Evolutionary conservation across 2,113 vertebrate genomes (phyloP).

Genomic region (Otolemur garnettii): DNA sequence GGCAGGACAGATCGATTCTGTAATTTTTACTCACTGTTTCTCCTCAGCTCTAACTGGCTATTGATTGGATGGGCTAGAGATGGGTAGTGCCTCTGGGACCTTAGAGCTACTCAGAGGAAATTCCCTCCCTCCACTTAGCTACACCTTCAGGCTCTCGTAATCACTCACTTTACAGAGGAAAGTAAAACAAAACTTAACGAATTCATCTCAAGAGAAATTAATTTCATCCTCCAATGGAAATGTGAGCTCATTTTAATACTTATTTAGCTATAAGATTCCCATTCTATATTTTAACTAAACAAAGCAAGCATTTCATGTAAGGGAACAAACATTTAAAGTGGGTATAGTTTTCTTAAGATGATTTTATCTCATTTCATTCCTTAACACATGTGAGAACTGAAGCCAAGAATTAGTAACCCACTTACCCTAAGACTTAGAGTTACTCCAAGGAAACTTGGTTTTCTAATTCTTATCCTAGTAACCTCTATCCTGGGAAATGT

Average conservation of each 20-base stretch:
- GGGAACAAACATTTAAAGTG: neutral
- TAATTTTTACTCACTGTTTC: conserved; percentile 80
- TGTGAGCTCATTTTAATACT: neutral
- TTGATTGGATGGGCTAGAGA: conserved; percentile 80
- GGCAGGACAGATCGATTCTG: conserved; percentile 71
- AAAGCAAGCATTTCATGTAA: neutral
- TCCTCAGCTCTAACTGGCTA: conserved; percentile 77
- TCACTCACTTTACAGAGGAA: conserved; percentile 63
- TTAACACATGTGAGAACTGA: conserved; percentile 16
- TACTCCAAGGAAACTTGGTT: conserved; percentile 31
- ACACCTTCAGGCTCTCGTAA: conserved; percentile 53
- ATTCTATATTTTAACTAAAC: neutral
- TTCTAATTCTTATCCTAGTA: conserved; percentile 8
- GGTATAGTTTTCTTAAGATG: neutral
- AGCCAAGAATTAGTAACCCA: neutral
- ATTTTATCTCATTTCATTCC: conserved; percentile 33
- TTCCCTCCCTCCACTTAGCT: conserved; percentile 58
- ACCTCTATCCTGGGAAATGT: neutral
- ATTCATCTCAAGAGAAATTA: conserved; percentile 57
- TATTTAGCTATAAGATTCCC: neutral
- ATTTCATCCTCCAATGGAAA: neutral
- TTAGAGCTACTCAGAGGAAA: conserved; percentile 54
- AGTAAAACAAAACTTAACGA: conserved; percentile 70
- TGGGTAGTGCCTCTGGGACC: conserved; percentile 74
- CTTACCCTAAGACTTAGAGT: neutral